These are phyloP conservation scores for Ormia ochracea DNA, from an alignment of 2,888 invertebrate species.

Conservation along the genomic window DNA sequence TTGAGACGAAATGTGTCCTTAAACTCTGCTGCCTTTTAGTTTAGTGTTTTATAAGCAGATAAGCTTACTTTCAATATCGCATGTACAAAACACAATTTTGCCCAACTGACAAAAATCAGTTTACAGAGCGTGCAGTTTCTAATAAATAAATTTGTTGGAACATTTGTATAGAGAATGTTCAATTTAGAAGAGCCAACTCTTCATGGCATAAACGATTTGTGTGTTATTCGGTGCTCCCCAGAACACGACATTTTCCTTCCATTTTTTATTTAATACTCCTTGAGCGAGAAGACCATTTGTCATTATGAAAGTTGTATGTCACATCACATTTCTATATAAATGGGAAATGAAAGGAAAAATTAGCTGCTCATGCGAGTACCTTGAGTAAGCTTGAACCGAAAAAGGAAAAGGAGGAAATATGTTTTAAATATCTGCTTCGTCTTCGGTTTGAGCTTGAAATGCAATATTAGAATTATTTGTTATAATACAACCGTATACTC, in stretches of 20 bases:
- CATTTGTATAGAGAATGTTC: neutral
- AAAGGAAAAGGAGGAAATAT: neutral
- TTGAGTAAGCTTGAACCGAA: conserved; percentile 19
- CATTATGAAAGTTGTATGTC: conserved; percentile 59
- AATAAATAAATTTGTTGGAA: conserved; percentile 8
- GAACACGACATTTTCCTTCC: neutral
- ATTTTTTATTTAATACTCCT: conserved; percentile 6
- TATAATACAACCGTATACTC: conserved; percentile 3
- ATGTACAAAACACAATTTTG: neutral
- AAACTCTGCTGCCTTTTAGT: too few species aligned
- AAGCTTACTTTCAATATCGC: too few species aligned
- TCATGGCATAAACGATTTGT: conserved; percentile 40
- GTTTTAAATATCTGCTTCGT: too few species aligned
- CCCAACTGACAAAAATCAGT: neutral
- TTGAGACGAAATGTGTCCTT: too few species aligned
- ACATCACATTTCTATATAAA: conserved; percentile 38
- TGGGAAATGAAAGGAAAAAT: neutral
- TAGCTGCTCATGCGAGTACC: conserved; percentile 29
- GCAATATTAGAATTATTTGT: conserved; percentile 63
- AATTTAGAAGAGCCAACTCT: neutral
- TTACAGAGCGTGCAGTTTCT: neutral
- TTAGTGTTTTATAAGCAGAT: too few species aligned
- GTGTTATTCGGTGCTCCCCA: conserved; percentile 8
- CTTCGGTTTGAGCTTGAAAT: conserved; percentile 60
- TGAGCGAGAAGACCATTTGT: conserved; percentile 45